Base-by-base conservation (phyloP, 2,113 vertebrate genomes). In the Saccopteryx leptura region DNA sequence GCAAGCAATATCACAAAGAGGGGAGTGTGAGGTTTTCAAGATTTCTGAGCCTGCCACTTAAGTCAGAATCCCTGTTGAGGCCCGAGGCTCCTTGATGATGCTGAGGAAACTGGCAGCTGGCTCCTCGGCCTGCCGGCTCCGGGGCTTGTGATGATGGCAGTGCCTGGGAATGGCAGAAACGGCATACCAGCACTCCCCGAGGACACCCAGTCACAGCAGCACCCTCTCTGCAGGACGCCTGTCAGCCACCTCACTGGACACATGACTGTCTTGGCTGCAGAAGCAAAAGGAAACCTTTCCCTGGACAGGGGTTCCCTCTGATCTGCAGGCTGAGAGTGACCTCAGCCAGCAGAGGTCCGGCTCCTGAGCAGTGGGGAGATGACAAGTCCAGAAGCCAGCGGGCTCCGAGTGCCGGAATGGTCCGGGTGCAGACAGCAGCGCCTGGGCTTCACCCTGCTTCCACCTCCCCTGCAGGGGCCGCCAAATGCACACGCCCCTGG, bases 401-500 rank as follows among this genome's bases (percentile, higher is more conserved):
- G 54, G 65, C 90, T 56, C 82, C n/a, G 9, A 33, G 39, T 54
- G 60, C 66, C 71, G 14, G 69, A 28, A 60, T 19, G 11, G 21
- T 74, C 33, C 83, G 0, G 33, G 19, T 14, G 19, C 9, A 24
- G 24, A n/a, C 2, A 61, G 4, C 82, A 0, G 14, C 0, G 63
- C 63, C 79, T 19, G 4, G 2, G 31, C 28, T 18, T 9, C 72
- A 2, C n/a, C 17, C 33, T 1, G 21, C 61, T n/a, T 12, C 24
- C 81, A 54, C 13, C 5, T 2, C 0, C 79, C 56, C 50, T 0
- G 9, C 9, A 72, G 68, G 17, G 33, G 65, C 52, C 7, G 76
- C 50, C n/a, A 7, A 9, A 12, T 0, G 46, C 33, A 48, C 1
- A 1, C 0, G 1, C 54, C 54, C n/a, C 1, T 1, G 17, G 48